Base-by-base conservation (phyloP, 2,797 vertebrate genomes). In the Spheniscus humboldti region DNA sequence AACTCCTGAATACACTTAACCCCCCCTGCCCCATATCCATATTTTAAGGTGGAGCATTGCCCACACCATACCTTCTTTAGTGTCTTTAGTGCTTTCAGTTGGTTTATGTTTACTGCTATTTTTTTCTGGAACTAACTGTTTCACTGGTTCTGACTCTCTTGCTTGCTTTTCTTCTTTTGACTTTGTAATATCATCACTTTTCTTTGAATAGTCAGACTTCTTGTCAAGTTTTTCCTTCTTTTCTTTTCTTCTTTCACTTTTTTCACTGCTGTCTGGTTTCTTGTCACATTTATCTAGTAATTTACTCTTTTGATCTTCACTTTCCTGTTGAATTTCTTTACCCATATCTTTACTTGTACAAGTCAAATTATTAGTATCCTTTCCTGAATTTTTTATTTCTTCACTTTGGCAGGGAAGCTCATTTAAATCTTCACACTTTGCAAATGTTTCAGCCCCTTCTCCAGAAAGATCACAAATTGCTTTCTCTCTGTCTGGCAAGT, bases 51-150 rank as follows among this genome's bases (percentile, higher is more conserved):
- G 64, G 3, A 90, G 2, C 30, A 88, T 20, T 90, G 17, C 33
- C 66, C 76, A 86, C 33, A 76, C 33, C 62, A 41, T 97, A 99
- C 99, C 99, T 98, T 99, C 99, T 97, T 99, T 99, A 47, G 98
- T 97, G 98, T 99, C 99, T 97, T 99, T 99, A 59, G 98, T 95
- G 69, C 97, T 98, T 94, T 99, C 99, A 73, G 77, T 94, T 84
- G 98, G 94, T 96, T 98, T 99, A 94, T 98, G 98, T 88, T 98
- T 99, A 93, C 97, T 98, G 92, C 97, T 98, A 55, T 81, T 98
- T 95, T 98, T 99, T 74, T 99, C 98, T 73, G 94, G 94, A 67
- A 97, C 92, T 57, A 96, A 97, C 11, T 92, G 91, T 94, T 98
- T 99, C 43, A 95, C 67, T 22, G 83, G 22, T 50, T 99, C 99